Conservation (phyloP, 2,888 invertebrate genomes). For the Eupithecia centaureata region DNA sequence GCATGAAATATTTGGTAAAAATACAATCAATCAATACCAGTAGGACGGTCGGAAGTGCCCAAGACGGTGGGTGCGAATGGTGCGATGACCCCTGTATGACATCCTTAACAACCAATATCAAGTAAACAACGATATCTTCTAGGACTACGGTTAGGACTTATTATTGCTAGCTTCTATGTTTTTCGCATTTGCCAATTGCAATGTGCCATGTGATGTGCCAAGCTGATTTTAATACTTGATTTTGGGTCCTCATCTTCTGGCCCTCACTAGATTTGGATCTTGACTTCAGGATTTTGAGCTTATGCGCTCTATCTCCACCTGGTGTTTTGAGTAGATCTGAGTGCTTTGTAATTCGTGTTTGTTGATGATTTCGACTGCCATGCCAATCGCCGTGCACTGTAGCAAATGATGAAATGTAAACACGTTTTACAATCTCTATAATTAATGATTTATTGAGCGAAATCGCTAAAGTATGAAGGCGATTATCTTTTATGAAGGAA, state of each 20-base stretch:
- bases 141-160: too few relatives aligned
- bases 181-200: too few relatives aligned
- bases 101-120: too few relatives aligned
- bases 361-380: not conserved
- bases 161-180: too few relatives aligned
- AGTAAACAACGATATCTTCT: too few relatives aligned
- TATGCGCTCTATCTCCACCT: not conserved
- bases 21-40: too few relatives aligned
- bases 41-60: too few relatives aligned
- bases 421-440: conserved; percentile 40
- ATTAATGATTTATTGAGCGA: conserved; percentile 40
- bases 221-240: not conserved
- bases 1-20: too few relatives aligned
- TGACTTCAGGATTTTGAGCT: not conserved
- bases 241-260: not conserved
- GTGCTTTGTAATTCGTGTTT: not conserved
- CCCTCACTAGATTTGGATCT: not conserved
- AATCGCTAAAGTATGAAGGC: conserved; percentile 28
- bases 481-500: conserved; percentile 3
- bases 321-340: not conserved
- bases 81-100: too few relatives aligned
- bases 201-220: too few relatives aligned
- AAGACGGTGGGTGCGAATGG: too few relatives aligned
- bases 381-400: conserved; percentile 23
- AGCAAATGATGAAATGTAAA: conserved; percentile 38